These are phyloP conservation scores for Rhynchonycteris naso DNA, from an alignment of 2,797 vertebrate genomes.

Conservation along the genomic window DNA sequence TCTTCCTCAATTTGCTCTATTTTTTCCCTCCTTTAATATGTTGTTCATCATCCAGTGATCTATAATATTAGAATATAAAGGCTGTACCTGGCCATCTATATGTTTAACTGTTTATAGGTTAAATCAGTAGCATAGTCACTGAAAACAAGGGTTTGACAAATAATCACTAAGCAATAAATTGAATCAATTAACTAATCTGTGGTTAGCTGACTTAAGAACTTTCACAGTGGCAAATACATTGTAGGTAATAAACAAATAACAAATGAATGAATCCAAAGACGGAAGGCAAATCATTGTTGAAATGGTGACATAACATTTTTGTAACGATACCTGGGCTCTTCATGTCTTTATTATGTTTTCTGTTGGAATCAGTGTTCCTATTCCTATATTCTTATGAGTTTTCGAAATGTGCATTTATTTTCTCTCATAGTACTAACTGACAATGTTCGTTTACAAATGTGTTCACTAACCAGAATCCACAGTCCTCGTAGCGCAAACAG, in stretches of 20 bases:
- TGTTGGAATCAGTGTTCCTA: neutral
- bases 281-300: neutral
- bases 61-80: neutral
- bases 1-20: neutral
- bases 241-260: neutral
- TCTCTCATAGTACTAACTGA: neutral
- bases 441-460: neutral
- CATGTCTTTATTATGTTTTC: neutral
- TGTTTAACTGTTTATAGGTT: neutral
- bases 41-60: neutral
- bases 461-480: neutral
- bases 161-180: constrained; percentile 18
- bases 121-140: constrained; percentile 17
- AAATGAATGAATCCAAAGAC: neutral
- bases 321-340: neutral
- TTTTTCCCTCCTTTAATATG: neutral
- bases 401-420: constrained; percentile 20
- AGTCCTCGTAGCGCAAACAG: neutral
- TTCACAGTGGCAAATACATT: neutral
- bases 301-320: neutral
- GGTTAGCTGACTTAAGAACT: neutral
- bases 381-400: neutral
- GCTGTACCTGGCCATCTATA: neutral
- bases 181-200: neutral
- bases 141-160: neutral